Base-by-base conservation (phyloP, 2,113 vertebrate species). In the Oreotrochilus melanogaster region DNA sequence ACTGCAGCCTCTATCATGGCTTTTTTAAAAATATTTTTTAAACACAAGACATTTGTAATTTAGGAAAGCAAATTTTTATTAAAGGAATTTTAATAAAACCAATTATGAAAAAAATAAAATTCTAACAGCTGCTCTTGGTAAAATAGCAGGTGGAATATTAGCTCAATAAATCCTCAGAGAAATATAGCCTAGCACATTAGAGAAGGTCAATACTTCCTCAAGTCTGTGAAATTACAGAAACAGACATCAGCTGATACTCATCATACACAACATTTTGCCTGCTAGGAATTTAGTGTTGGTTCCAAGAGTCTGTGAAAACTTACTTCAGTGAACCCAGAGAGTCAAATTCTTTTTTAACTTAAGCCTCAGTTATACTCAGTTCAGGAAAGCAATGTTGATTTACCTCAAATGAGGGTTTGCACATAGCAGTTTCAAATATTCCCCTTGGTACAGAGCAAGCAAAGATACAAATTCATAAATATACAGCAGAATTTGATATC, bases 351-450 rank as follows among this genome's bases (percentile, higher is more conserved):
- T 62, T 39, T 51, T 93, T 86, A 81, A 69, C 23, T 25, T 87
- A 58, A 72, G 51, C 30, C 74, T 87, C 7, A 0, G 10, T 37
- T 80, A 64, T 8, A 45, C 51, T 85, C 27, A 67, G 66, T 60
- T 94, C 67, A 82, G 70, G 7, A 89, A 18, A 94, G 74, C 74
- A 82, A 56, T 85, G 56, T 24, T 94, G 81, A 82, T 91, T 95
- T 94, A 91, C 37, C 31, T 75, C 84, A 79, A 73, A 69, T 35
- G 50, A 89, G 70, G 47, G 24, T 69, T 91, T 93, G 82, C 65
- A 53, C 33, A 31, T 24, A 67, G 48, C 71, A 76, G 58, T 86
- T 92, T 61, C 70, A 92, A 90, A 11, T 92, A 93, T 90, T 88
- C 83, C 72, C 79, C 72, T 58, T 54, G 75, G 71, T 62, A 70